Percentiles rank a stretch among this genome's conserved stretches.
Evolutionary conservation across 2,888 invertebrate species (phyloP).

Genomic region (Cyrtodaria siliqua): DNA sequence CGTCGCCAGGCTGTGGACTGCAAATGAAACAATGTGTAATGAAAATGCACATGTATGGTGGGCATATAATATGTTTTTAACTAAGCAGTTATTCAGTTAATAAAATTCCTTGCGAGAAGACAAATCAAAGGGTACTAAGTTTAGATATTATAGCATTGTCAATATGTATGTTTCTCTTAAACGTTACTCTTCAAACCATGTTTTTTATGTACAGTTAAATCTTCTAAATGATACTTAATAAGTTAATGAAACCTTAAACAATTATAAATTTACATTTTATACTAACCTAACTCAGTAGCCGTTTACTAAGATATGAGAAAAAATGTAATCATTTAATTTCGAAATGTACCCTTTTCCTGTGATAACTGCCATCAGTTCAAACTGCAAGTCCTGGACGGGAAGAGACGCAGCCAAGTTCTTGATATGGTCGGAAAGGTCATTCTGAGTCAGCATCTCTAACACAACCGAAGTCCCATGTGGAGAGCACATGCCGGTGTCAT

Average conservation of each 20-base stretch:
- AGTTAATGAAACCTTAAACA: no score
- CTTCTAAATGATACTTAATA: no score
- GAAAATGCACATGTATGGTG: no score
- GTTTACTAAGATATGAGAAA: constrained; percentile 6
- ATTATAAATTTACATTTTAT: no score
- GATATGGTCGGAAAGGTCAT: constrained; percentile 8
- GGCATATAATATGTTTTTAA: no score
- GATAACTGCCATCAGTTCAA: constrained; percentile 13
- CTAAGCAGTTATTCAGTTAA: no score
- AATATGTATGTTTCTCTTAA: no score
- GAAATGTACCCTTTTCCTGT: constrained; percentile 1
- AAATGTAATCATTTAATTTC: neutral
- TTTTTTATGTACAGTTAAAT: no score
- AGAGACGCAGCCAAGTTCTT: constrained; percentile 9
- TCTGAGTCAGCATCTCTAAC: constrained; percentile 5
- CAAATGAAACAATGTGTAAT: constrained; percentile 6
- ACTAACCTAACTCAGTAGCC: neutral
- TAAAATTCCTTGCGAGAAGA: no score
- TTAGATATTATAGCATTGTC: no score
- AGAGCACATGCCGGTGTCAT: constrained; percentile 23
- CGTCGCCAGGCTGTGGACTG: constrained; percentile 9
- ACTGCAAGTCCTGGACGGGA: constrained; percentile 3
- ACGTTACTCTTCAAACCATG: no score
- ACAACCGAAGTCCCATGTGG: constrained; percentile 30
- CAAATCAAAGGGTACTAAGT: no score